phyloP scores from a whole-genome alignment of 2,113 vertebrate species.

The Plotosus lineatus region DNA sequence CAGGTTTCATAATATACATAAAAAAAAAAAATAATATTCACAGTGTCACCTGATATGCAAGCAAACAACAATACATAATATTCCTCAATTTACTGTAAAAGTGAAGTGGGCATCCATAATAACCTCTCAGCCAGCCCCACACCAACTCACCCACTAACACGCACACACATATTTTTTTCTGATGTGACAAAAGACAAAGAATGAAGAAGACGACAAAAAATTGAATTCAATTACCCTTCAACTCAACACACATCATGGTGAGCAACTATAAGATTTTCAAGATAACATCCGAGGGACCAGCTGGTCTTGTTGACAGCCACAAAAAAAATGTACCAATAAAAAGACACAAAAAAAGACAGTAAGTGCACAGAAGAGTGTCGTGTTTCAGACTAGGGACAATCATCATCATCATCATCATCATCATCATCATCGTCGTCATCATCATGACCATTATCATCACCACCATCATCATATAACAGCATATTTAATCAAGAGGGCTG shows the following conservation, averaged over 20 bases:
- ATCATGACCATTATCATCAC: too few relatives aligned
- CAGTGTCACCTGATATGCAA: background rate
- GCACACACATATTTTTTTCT: slow-evolving; percentile 22
- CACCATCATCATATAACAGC: slow-evolving; percentile 17
- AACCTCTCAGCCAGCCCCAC: background rate
- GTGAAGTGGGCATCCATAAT: slow-evolving; percentile 25
- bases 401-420: too few relatives aligned
- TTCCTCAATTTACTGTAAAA: background rate
- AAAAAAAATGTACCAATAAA: slow-evolving; percentile 3
- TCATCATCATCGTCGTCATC: too few relatives aligned
- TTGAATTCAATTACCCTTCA: slow-evolving; percentile 50
- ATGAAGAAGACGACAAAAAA: too few relatives aligned
- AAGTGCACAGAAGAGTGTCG: slow-evolving; percentile 26
- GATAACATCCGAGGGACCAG: slow-evolving; percentile 38
- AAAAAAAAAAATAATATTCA: background rate
- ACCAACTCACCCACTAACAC: background rate
- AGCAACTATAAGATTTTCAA: slow-evolving; percentile 18
- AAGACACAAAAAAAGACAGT: background rate
- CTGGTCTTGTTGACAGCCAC: slow-evolving; percentile 18
- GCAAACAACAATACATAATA: background rate
- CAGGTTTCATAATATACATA: background rate
- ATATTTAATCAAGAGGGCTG: background rate
- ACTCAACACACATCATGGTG: slow-evolving; percentile 25
- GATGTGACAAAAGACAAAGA: slow-evolving; percentile 30
- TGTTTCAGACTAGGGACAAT: background rate